phyloP scores from a whole-genome alignment of 2,888 invertebrate genomes.

The Aphrophora alni region DNA sequence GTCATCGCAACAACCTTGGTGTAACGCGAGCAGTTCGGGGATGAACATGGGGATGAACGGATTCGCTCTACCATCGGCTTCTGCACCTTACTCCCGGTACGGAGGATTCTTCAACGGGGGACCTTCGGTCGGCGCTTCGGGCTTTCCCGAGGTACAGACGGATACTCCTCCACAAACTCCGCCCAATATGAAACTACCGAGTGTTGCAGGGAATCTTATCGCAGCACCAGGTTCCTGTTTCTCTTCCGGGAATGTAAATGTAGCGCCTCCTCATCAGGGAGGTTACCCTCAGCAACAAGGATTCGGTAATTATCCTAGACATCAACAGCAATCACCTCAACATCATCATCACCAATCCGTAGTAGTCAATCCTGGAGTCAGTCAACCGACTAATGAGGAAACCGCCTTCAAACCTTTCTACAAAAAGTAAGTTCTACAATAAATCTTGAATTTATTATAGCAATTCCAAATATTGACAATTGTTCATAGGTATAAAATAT shows the following conservation, averaged over 20 bases:
- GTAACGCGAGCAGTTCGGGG: slow-evolving; percentile 57
- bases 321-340: slow-evolving; percentile 60
- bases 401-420: slow-evolving; percentile 89
- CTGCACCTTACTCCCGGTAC: slow-evolving; percentile 57
- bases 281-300: slow-evolving; percentile 51
- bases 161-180: slow-evolving; percentile 95
- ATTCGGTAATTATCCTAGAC: slow-evolving; percentile 52
- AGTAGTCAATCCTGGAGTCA: slow-evolving; percentile 55
- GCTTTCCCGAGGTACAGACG: slow-evolving; percentile 84
- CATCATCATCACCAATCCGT: slow-evolving; percentile 59
- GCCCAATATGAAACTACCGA: slow-evolving; percentile 90
- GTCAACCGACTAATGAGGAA: slow-evolving; percentile 54
- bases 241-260: slow-evolving; percentile 52
- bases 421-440: slow-evolving; percentile 78
- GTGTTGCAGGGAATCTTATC: slow-evolving; percentile 73
- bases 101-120: slow-evolving; percentile 56
- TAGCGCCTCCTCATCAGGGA: slow-evolving; percentile 15
- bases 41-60: slow-evolving; percentile 56
- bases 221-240: slow-evolving; percentile 53
- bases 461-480: slow-evolving; percentile 11
- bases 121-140: slow-evolving; percentile 61
- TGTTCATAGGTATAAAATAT: too few species aligned
- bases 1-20: slow-evolving; percentile 56
- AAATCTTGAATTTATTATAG: too few species aligned
- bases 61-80: slow-evolving; percentile 62